Evolutionary conservation across 2,113 vertebrate species (phyloP).

Genomic region (Connochaetes taurinus): DNA sequence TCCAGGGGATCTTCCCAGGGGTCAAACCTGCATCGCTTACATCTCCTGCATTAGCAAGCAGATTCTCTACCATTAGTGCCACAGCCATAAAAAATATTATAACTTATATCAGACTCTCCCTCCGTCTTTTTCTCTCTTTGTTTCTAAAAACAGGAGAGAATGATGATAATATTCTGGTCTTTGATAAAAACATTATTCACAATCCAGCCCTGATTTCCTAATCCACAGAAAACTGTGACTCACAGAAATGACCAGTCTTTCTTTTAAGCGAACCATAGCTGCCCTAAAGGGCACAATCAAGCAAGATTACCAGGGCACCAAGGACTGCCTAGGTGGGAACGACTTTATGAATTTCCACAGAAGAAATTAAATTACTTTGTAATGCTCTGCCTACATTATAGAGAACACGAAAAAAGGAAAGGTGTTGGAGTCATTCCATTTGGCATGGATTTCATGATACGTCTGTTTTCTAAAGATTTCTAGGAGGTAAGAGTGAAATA

Average conservation of each 20-base stretch:
- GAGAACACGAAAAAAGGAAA: not conserved
- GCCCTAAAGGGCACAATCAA: not conserved
- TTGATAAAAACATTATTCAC: conserved; percentile 3
- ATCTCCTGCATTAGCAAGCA: not conserved
- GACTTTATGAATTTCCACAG: not conserved
- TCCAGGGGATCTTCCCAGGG: not conserved
- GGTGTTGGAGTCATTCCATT: not conserved
- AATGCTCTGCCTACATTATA: not conserved
- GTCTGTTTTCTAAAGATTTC: conserved; percentile 26
- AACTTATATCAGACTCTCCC: not conserved
- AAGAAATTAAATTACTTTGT: not conserved
- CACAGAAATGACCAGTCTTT: not conserved
- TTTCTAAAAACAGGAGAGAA: not conserved
- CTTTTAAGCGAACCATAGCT: not conserved
- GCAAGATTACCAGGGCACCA: not conserved
- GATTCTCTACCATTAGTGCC: not conserved
- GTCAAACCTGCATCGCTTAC: not conserved
- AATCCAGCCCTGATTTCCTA: not conserved
- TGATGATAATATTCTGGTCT: not conserved
- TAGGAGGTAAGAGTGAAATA: conserved; percentile 23
- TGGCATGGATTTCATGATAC: not conserved
- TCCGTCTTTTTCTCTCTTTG: not conserved
- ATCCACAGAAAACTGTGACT: not conserved
- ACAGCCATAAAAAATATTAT: not conserved
- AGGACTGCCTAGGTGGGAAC: not conserved